phyloP scores from a whole-genome alignment of 2,113 vertebrate genomes.

The human (Homo sapiens) region DNA sequence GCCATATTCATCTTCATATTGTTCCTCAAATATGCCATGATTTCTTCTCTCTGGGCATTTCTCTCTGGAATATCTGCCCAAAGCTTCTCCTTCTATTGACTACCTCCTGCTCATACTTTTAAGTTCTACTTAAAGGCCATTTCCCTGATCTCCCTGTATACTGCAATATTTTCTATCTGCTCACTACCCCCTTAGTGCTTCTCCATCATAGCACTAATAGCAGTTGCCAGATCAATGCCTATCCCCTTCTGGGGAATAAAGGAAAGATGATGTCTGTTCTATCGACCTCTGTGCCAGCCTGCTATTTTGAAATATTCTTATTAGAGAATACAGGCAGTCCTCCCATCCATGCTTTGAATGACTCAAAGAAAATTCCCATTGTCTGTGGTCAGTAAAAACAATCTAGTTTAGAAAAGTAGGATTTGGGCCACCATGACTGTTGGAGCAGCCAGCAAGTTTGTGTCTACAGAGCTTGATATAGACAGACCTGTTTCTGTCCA shows the following conservation, averaged over 20 bases:
- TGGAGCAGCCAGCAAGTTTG: neutral
- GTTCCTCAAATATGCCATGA: neutral
- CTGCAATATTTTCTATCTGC: neutral
- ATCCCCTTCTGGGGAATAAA: neutral
- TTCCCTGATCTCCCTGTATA: neutral
- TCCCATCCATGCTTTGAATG: neutral
- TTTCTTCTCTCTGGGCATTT: neutral
- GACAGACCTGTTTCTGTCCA: neutral
- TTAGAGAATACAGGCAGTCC: neutral
- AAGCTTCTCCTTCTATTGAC: neutral
- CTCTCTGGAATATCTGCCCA: neutral
- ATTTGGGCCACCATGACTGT: fast-evolving
- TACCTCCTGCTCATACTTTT: neutral
- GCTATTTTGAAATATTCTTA: neutral
- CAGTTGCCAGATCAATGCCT: neutral
- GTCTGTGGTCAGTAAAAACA: neutral
- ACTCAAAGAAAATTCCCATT: neutral
- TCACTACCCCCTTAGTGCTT: neutral
- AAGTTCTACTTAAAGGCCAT: neutral
- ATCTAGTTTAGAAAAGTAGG: neutral
- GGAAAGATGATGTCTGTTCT: neutral
- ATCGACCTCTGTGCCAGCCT: neutral
- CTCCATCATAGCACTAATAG: neutral
- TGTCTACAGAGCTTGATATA: neutral
- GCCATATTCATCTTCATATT: neutral